Conservation (phyloP, 2,797 vertebrate species). For the Cossypha polioptera region DNA sequence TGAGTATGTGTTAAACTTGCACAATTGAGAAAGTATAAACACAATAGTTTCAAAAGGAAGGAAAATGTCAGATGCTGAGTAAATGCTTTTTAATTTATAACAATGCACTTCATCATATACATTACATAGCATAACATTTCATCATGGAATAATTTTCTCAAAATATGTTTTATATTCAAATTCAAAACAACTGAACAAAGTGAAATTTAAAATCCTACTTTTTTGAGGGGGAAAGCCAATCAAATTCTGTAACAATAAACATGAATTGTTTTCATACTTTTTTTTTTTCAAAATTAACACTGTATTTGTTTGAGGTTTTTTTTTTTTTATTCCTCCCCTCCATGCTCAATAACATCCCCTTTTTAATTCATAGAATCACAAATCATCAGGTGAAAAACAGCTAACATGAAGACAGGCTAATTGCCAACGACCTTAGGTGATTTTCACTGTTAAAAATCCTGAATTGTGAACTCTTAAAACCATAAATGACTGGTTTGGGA, state of each 20-base stretch:
- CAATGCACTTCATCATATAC: not conserved
- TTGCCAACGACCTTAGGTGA: not conserved
- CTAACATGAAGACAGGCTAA: not conserved
- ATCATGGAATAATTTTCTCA: not conserved
- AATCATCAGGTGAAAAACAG: not conserved
- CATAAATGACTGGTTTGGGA: not conserved
- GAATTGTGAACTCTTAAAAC: not conserved
- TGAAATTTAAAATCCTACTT: not conserved
- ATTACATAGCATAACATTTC: not conserved
- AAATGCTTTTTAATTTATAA: not conserved
- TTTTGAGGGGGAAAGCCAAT: fast-evolving
- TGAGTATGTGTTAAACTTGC: not conserved
- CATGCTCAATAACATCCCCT: not conserved
- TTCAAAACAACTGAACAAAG: not conserved
- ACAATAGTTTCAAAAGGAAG: not conserved
- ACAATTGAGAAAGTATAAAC: not conserved
- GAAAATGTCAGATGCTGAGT: not conserved
- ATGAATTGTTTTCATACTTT: not conserved
- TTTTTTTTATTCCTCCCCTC: not conserved
- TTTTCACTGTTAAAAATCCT: not conserved
- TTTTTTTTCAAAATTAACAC: not conserved
- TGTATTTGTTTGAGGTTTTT: not conserved
- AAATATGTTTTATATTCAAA: not conserved
- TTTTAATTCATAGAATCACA: not conserved
- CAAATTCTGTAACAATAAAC: not conserved